Conservation (phyloP, 2,888 invertebrate genomes). For the Patella caerulea region DNA sequence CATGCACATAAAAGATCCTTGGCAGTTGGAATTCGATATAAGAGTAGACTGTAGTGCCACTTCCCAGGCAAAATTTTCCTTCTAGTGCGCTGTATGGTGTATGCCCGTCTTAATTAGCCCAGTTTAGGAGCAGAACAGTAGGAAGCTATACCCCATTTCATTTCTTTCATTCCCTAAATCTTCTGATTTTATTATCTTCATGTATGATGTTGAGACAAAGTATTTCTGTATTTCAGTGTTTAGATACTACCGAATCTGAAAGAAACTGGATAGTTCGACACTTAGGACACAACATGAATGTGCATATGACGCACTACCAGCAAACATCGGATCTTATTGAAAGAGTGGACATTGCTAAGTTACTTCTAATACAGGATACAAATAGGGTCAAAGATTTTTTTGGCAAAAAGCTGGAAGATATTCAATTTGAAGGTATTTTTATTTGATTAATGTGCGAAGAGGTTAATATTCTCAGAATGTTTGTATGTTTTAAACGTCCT, state of each 20-base stretch:
- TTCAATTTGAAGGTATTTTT: conserved; percentile 22
- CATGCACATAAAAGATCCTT: too few relatives aligned
- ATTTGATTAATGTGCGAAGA: background rate
- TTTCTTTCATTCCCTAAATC: background rate
- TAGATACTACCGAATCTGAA: conserved; percentile 28
- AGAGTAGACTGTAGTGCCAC: too few relatives aligned
- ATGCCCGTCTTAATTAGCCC: too few relatives aligned
- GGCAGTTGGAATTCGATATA: too few relatives aligned
- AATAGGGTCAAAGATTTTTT: background rate
- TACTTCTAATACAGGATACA: conserved; percentile 17
- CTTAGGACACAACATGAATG: conserved; percentile 23
- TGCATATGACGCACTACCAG: conserved; percentile 21
- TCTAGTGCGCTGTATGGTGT: too few relatives aligned
- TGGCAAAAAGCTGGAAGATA: conserved; percentile 22
- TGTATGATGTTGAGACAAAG: background rate
- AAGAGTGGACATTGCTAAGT: conserved; percentile 15
- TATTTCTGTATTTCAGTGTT: conserved; percentile 16
- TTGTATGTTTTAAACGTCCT: background rate
- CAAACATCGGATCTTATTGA: conserved; percentile 15
- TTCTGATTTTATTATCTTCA: background rate
- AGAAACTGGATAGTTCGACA: conserved; percentile 31
- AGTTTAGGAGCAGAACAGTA: too few relatives aligned
- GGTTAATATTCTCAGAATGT: too few relatives aligned
- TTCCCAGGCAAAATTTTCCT: too few relatives aligned
- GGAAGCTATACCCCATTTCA: too few relatives aligned